These are phyloP conservation scores for Botrylloides violaceus DNA, from an alignment of 23 tunicate species.

Conservation along the genomic window DNA sequence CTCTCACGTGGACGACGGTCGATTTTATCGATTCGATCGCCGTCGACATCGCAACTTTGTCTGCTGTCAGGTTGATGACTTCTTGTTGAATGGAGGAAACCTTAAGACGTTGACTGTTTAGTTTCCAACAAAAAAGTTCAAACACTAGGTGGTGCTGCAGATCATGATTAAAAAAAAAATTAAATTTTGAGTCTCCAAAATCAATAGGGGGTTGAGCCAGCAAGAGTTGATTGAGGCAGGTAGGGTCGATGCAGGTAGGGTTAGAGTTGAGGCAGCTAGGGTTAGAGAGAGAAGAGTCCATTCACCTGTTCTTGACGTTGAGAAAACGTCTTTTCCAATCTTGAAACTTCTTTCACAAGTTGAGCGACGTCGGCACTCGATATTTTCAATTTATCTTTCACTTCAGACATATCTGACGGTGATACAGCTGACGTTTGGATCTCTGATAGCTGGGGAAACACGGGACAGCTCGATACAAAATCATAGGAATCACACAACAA, in stretches of 20 bases:
- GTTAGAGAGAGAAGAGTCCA: neutral
- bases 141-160: too few relatives aligned
- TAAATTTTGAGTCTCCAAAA: too few relatives aligned
- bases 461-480: too few relatives aligned
- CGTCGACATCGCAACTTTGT: neutral
- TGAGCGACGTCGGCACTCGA: slow-evolving; percentile 7
- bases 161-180: too few relatives aligned
- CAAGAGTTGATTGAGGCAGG: too few relatives aligned
- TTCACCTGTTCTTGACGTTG: slow-evolving; percentile 1
- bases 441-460: neutral
- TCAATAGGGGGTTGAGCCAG: too few relatives aligned
- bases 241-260: too few relatives aligned
- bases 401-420: neutral
- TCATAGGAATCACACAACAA: too few relatives aligned
- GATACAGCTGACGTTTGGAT: neutral
- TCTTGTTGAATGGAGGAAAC: slow-evolving; percentile 6
- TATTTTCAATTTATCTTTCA: neutral
- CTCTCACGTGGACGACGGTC: slow-evolving; percentile 12
- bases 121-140: too few relatives aligned
- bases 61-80: slow-evolving; percentile 22
- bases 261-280: too few relatives aligned
- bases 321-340: slow-evolving; percentile 5
- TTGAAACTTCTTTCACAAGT: slow-evolving; percentile 1
- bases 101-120: too few relatives aligned
- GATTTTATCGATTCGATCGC: slow-evolving; percentile 15